phyloP scores from a whole-genome alignment of 2,113 vertebrate species.

The Numenius arquata region DNA sequence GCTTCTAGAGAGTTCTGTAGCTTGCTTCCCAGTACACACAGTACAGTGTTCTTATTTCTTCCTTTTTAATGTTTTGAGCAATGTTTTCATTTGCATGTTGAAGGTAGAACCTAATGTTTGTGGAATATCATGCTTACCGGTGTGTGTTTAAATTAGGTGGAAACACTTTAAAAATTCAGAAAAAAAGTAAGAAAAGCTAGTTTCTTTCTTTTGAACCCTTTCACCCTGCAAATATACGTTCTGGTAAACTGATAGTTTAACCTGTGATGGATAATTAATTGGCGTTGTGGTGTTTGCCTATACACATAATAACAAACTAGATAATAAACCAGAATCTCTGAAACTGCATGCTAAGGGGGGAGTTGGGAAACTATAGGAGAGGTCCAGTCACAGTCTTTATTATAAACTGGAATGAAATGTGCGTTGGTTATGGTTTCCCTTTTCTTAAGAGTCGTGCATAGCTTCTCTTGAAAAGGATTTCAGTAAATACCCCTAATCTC shows the following conservation, averaged over 20 bases:
- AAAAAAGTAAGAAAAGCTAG: neutral
- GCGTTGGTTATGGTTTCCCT: neutral
- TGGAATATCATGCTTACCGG: neutral
- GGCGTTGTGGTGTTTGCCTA: neutral
- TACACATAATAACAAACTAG: too few relatives aligned
- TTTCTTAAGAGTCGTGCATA: neutral
- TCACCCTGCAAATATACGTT: neutral
- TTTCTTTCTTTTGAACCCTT: neutral
- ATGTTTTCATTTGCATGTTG: neutral
- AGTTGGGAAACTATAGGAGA: neutral
- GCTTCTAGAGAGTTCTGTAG: neutral
- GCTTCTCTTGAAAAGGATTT: neutral
- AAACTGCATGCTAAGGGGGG: rapidly evolving
- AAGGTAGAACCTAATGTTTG: neutral
- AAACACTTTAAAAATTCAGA: neutral
- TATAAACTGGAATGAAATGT: neutral
- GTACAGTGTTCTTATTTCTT: neutral
- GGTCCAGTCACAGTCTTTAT: neutral
- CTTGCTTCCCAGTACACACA: neutral
- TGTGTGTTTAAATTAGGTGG: neutral
- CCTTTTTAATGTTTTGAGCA: neutral
- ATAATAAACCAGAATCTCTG: neutral
- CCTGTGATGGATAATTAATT: neutral
- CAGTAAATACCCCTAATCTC: neutral
- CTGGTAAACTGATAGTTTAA: neutral